A percentile compares a stretch with the other conserved stretches of the same genome.
phyloP scores from a whole-genome alignment of 1,140 invertebrate species.

The Diorhabda carinulata region DNA sequence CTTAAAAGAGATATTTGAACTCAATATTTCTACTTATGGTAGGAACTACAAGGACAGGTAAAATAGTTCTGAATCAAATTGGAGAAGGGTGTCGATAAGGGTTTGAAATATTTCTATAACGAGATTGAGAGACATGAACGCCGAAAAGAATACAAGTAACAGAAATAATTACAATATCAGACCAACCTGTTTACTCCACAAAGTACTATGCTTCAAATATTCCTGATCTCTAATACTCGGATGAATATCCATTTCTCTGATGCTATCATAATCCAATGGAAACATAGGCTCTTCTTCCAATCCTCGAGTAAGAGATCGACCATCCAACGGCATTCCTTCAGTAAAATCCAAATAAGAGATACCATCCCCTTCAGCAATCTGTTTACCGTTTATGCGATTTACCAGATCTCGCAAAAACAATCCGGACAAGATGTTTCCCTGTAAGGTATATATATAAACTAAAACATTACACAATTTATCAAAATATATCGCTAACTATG shows the following conservation, averaged over 20 bases:
- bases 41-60: too few relatives aligned
- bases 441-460: not conserved
- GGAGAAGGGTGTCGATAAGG: too few relatives aligned
- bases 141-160: too few relatives aligned
- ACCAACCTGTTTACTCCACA: conserved; percentile 70
- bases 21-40: too few relatives aligned
- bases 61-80: too few relatives aligned
- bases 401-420: conserved; percentile 63
- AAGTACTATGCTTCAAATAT: conserved; percentile 80
- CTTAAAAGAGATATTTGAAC: too few relatives aligned
- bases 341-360: conserved; percentile 60
- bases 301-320: conserved; percentile 29
- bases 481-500: not conserved
- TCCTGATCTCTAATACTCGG: conserved; percentile 84
- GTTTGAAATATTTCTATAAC: too few relatives aligned
- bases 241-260: conserved; percentile 57
- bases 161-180: too few relatives aligned
- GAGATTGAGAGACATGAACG: too few relatives aligned
- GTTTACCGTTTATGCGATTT: conserved; percentile 61
- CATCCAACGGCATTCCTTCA: conserved; percentile 46
- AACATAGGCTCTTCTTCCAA: conserved; percentile 37
- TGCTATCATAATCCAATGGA: conserved; percentile 43
- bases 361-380: conserved; percentile 59
- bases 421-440: conserved; percentile 51
- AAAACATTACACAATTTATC: not conserved